A percentile compares a stretch with the other conserved stretches of the same genome.
Conservation (phyloP, 2,888 invertebrate genomes). For the Drosophila anceps region DNA sequence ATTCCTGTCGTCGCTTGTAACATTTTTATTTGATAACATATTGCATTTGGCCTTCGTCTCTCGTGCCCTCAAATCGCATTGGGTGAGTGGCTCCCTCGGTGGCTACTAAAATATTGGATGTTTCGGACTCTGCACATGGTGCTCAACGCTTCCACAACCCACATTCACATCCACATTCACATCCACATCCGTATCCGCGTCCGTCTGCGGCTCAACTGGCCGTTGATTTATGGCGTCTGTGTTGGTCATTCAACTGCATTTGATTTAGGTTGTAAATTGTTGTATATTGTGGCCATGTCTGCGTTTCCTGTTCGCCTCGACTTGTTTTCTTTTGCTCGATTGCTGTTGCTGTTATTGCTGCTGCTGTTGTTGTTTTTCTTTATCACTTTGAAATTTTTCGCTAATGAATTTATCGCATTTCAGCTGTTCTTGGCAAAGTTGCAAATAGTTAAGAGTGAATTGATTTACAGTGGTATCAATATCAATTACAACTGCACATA, state of each 20-base stretch:
- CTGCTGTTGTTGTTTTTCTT: constrained; percentile 7
- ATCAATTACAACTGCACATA: constrained; percentile 47
- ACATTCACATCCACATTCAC: constrained; percentile 20
- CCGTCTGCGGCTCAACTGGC: constrained; percentile 73
- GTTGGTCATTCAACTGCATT: constrained; percentile 82
- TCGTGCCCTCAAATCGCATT: constrained; percentile 51
- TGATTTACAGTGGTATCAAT: constrained; percentile 58
- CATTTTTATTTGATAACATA: constrained; percentile 82
- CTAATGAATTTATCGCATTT: constrained; percentile 79
- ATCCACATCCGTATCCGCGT: constrained; percentile 32
- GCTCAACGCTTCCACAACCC: constrained; percentile 30
- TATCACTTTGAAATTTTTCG: constrained; percentile 55
- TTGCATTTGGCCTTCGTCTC: constrained; percentile 67
- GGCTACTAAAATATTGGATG: constrained; percentile 71
- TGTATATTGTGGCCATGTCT: constrained; percentile 76
- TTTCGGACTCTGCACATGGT: constrained; percentile 43
- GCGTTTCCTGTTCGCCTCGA: constrained; percentile 66
- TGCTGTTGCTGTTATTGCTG: constrained; percentile 4
- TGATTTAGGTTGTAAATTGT: constrained; percentile 82
- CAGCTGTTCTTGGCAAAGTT: constrained; percentile 29
- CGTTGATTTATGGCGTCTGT: constrained; percentile 80
- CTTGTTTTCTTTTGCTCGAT: constrained; percentile 47
- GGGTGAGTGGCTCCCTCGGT: constrained; percentile 33
- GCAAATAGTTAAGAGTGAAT: constrained; percentile 45
- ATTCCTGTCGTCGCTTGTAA: constrained; percentile 78